Evolutionary conservation across 2,888 invertebrate species (phyloP), one percentile per base, ranked within the genome.

Genomic region (Plebejus anna): DNA sequence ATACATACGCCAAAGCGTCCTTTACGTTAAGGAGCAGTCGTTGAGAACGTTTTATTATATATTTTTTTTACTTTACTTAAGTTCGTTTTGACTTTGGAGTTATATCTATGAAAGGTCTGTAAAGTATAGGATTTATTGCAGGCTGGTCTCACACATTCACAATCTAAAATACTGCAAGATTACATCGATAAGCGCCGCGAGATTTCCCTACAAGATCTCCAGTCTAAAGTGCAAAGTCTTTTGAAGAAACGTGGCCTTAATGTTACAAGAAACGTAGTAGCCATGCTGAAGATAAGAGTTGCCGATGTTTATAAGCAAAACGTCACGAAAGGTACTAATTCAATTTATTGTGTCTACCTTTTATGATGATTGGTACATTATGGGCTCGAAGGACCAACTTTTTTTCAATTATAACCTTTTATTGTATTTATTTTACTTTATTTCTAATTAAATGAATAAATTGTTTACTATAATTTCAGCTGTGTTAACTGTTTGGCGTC

Each of bases 401-500:
- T 2, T 47, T 7, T 47, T 9, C 9, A 42, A 42, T 9, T 42
- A 42, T 9, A 2, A 42, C 0, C 38, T 38, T 38, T 38, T 6
- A 38, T 1, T 0, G 6, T 38, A 38, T 38, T 38, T 38, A 0
- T 38, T 38, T 38, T 38, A 38, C 38, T 38, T 38, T 38, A 38
- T 38, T 38, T 38, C 5, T 38, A 6, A 38, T 6, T 38, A 38
- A 38, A 38, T 38, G 4, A n/a, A 16, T 57, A 5, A 57, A 57
- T 16, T 57, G 55, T 6, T 51, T 6, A 28, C 59, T 51, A 75
- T 76, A 47, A 59, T 86, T 86, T 2, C 77, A 92, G 93, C 88
- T 0, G 84, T 89, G 83, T 87, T 97, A 80, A 96, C 96, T 7
- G 91, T 97, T 78, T 97, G 97, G 97, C 94, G 95, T 76, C 96